Evolutionary conservation across 23 tunicate genomes (phyloP).

Genomic region (Botrylloides violaceus): DNA sequence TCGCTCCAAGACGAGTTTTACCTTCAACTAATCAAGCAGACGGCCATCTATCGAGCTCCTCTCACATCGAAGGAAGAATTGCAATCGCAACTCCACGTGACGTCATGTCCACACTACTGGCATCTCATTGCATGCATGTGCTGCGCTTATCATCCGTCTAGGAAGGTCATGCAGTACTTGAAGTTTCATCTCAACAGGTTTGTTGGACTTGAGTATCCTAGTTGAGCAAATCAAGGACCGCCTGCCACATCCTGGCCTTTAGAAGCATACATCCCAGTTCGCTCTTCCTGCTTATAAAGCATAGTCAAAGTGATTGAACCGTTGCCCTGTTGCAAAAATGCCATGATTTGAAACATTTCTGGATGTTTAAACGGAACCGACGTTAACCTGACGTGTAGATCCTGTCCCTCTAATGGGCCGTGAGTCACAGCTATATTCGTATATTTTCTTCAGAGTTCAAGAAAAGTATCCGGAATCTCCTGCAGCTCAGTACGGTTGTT

Average conservation of each 20-base stretch:
- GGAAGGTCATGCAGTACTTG: constrained; percentile 57
- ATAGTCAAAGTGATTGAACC: no score
- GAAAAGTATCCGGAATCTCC: constrained; percentile 65
- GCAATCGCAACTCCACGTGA: constrained; percentile 80
- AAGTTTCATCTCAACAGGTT: constrained; percentile 70
- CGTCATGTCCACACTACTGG: constrained; percentile 90
- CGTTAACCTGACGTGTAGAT: no score
- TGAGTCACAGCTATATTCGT: no score
- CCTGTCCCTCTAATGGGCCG: no score
- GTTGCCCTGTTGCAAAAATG: no score
- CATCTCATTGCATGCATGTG: constrained; percentile 94
- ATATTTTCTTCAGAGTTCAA: constrained; percentile 35
- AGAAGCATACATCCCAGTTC: no score
- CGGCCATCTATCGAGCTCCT: constrained; percentile 56
- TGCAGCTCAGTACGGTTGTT: constrained; percentile 69
- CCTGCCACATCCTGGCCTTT: no score
- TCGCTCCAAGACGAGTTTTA: constrained; percentile 74
- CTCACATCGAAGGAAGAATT: constrained; percentile 68
- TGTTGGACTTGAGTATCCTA: neutral
- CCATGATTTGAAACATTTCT: no score
- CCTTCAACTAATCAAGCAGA: constrained; percentile 84
- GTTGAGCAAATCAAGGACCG: no score
- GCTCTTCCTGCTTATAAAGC: no score
- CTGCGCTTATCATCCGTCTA: constrained; percentile 83
- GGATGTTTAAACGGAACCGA: no score